Evolutionary conservation across 1,140 invertebrate genomes (phyloP).

Genomic region (Capitella teleta): DNA sequence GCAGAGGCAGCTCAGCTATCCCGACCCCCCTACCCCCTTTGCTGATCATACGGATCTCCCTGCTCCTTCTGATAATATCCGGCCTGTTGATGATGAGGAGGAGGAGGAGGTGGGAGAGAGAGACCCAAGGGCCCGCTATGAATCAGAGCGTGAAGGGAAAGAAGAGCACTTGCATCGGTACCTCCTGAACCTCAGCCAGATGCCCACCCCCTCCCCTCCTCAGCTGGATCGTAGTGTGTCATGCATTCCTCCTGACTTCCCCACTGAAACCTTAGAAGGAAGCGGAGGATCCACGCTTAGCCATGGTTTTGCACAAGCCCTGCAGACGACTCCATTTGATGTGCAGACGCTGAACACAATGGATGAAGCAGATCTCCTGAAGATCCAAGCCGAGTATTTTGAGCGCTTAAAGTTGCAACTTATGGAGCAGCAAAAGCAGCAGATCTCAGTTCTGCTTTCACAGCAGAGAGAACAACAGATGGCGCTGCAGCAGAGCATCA

Average conservation of each 20-base stretch:
- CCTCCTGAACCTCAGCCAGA: conserved; percentile 6
- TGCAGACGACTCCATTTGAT: neutral
- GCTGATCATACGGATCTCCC: neutral
- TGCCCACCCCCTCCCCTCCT: neutral
- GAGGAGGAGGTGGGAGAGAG: neutral
- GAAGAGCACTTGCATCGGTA: conserved; percentile 1
- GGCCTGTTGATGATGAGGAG: neutral
- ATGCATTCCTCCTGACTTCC: neutral
- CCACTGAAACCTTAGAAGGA: neutral
- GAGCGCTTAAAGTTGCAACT: conserved; percentile 15
- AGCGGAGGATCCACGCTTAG: neutral
- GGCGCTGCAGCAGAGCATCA: conserved; percentile 18
- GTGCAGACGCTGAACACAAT: neutral
- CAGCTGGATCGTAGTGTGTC: neutral
- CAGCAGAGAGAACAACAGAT: conserved; percentile 13
- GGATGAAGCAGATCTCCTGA: conserved; percentile 16
- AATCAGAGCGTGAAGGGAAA: conserved; percentile 9
- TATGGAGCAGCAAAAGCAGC: conserved; percentile 3
- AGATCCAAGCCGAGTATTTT: conserved; percentile 19
- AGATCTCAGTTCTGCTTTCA: conserved; percentile 4
- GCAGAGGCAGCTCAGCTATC: neutral
- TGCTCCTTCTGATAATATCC: neutral
- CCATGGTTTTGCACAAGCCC: too few species aligned
- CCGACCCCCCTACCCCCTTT: neutral
- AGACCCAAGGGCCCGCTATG: neutral